These are phyloP conservation scores for Daphoenositta chrysoptera DNA, from an alignment of 2,113 vertebrate genomes.

Conservation along the genomic window DNA sequence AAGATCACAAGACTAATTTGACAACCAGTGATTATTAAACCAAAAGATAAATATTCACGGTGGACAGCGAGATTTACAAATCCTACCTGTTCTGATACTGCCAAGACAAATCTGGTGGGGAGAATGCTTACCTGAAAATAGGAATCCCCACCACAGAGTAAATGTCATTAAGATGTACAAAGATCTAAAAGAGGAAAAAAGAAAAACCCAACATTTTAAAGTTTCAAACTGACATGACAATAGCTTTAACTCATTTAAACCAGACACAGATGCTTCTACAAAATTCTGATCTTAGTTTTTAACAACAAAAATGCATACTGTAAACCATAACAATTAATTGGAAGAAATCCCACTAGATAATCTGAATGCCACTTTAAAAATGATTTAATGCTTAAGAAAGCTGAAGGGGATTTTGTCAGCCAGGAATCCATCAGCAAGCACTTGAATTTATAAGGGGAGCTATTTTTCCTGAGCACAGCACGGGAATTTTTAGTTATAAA, in stretches of 20 bases:
- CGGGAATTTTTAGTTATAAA: background rate
- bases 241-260: background rate
- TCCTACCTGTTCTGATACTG: background rate
- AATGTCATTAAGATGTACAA: conserved; percentile 83
- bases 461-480: background rate
- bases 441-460: background rate
- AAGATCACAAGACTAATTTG: background rate
- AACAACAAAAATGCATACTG: background rate
- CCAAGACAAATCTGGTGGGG: background rate
- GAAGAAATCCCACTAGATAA: background rate
- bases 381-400: background rate
- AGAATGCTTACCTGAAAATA: conserved; percentile 79
- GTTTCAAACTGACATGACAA: background rate
- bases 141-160: conserved; percentile 86
- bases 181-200: conserved; percentile 74
- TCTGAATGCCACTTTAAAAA: background rate
- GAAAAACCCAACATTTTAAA: background rate
- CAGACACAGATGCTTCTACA: background rate
- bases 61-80: background rate
- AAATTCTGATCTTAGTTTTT: background rate
- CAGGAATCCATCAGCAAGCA: background rate
- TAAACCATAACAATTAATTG: background rate
- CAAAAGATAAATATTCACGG: background rate
- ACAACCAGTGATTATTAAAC: background rate
- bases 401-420: background rate